Base-by-base conservation (phyloP, 2,113 vertebrate genomes). In the Andinoacara biseriatus region DNA sequence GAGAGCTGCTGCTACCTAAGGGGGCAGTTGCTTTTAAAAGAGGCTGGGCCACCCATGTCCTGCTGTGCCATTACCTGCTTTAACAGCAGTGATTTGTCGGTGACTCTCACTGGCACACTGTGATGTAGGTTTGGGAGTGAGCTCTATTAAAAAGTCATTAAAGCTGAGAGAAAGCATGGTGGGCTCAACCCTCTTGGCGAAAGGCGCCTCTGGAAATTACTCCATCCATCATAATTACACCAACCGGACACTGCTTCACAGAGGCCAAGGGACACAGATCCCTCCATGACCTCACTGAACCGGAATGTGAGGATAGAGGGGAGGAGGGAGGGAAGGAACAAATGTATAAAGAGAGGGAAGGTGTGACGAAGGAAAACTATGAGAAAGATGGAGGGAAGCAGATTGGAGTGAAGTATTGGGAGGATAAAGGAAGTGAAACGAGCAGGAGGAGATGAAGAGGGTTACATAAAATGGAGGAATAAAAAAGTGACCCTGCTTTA, bases 111-210 rank as follows among this genome's bases (percentile, higher is more conserved):
- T 80, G 63, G 86, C 89, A 74, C 89, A 85, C 76, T 61, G 74
- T 81, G 89, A 90, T 81, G 85, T 87, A 86, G 88, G 85, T 92
- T 92, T 92, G 91, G 91, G 92, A 93, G 92, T 91, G 83, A 81
- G 91, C 95, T 94, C 94, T 92, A 95, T 96, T 95, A 95, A 95
- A 96, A 95, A 96, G 93, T 94, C 94, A 95, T 96, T 96, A 96
- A 94, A 91, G 90, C 92, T 84, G 65, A 90, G 90, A 92, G 93
- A 91, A 95, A 94, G 92, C 92, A 89, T 82, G 90, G 91, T 88
- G 86, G 88, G 90, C 91, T 89, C 90, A 90, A 92, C 82, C 91
- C 92, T 91, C 88, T 90, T 87, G 92, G 92, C 90, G 38, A 94
- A 94, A 93, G 91, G 90, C 87, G 87, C 93, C 90, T 86, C 76